Evolutionary conservation across 2,888 invertebrate genomes (phyloP), one percentile per base, ranked within the genome.

Genomic region (Sinhomidia bicolor): DNA sequence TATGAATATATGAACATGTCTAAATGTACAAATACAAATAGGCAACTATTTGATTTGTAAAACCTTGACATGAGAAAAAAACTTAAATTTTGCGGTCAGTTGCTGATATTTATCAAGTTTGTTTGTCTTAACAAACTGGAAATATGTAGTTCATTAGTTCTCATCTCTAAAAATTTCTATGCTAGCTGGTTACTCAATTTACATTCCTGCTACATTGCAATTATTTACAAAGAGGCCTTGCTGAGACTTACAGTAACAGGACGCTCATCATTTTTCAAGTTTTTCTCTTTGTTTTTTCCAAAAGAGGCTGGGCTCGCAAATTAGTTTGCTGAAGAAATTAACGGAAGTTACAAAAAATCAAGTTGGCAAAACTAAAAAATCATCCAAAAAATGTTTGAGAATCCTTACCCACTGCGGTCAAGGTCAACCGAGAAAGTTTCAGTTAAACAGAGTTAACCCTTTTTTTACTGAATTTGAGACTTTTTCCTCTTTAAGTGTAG

Each of bases 341-440:
- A 62, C 80, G 80, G 80, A 80, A 80, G 62, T 80, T 41, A 26
- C 10, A 7, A 10, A 68, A 65, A 81, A 41, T 47, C 54, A 29
- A 32, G 51, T 23, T 81, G 47, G 54, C 9, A n/a, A n/a, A n/a
- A n/a, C n/a, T n/a, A n/a, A n/a, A n/a, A 44, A 26, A 17, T 9
- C 14, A 76, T 29, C 5, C 84, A 74, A 4, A 71, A 44, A n/a
- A n/a, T n/a, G n/a, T 44, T 41, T 20, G n/a, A 20, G 17, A 36
- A 68, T 23, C 9, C 0, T 20, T 71, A n/a, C 54, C 23, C 10
- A 6, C 60, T 84, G 65, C 26, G 78, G 85, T 78, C 85, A 85
- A 85, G 85, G 85, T 41, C 85, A 85, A n/a, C 26, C 51, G 47
- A 26, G 74, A 68, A 85, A 85, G 80, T 71, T 71, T 14, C n/a